Evolutionary conservation across 1,140 invertebrate genomes (phyloP).

Genomic region (Anastatus disparis): DNA sequence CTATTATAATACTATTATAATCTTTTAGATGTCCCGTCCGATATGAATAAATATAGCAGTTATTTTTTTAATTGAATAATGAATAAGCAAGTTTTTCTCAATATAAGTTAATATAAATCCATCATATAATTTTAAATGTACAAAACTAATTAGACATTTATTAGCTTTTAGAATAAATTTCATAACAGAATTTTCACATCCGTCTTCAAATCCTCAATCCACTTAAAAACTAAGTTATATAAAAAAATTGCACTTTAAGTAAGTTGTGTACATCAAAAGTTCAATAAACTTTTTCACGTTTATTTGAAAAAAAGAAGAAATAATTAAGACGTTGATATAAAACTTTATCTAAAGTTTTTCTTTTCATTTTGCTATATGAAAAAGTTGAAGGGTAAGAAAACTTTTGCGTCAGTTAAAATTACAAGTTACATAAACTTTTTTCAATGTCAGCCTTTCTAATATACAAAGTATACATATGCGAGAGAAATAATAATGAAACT

Average conservation of each 20-base stretch:
- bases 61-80: no score
- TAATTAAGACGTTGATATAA: background rate
- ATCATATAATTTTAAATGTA: no score
- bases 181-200: no score
- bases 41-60: no score
- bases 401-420: background rate
- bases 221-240: background rate
- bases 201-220: no score
- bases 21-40: no score
- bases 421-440: background rate
- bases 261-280: background rate
- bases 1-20: no score
- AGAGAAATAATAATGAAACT: slow-evolving; percentile 20
- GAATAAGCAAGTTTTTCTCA: no score
- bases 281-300: background rate
- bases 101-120: no score
- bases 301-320: background rate
- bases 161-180: no score
- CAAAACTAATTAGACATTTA: no score
- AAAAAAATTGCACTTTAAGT: background rate
- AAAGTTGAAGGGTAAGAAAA: background rate
- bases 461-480: background rate
- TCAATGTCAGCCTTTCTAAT: background rate
- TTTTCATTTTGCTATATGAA: background rate
- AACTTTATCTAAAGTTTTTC: background rate